Evolutionary conservation across 2,797 vertebrate genomes (phyloP), one percentile per base, ranked within the genome.

Genomic region (Anguilla anguilla): DNA sequence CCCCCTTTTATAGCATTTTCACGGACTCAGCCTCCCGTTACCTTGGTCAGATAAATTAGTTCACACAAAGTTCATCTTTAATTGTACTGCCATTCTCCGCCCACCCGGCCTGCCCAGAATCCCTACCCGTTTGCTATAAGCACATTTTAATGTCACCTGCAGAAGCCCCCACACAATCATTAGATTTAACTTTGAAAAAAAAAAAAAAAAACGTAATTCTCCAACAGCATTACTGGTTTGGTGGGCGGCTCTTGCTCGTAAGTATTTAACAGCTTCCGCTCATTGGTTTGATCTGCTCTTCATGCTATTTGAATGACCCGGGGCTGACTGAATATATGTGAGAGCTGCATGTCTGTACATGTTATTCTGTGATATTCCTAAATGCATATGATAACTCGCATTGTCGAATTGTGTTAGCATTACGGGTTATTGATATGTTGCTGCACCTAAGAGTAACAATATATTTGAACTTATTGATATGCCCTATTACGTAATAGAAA

Each of bases 11-110:
- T 98, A 97, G 93, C 93, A 94, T 91, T 93, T 92, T 92, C 92
- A 93, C 92, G 94, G 90, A 83, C 92, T 94, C 94, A 89, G 90
- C 94, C 93, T 95, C 93, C 92, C 89, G 91, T 92, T 95, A 97
- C 97, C 97, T 97, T 97, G 97, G 95, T 96, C 96, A 95, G 96
- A 98, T 97, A 97, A 97, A 98, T 98, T 99, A 98, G 98, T 99
- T 99, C 98, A 98, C 97, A 93, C 96, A 99, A 98, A 99, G 98
- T 99, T 99, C 98, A 99, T 98, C 98, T 98, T 98, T 98, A 98
- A 98, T 98, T 98, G 97, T 95, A 94, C 96, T 92, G 94, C 95
- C 94, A 94, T 77, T 77, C 31, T 92, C 95, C 98, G 96, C 98
- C 98, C 93, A 96, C 92, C 85, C 88, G 91, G 88, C 90, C 95